Conservation (phyloP, 1,140 invertebrate genomes). For the Hetaerina americana region DNA sequence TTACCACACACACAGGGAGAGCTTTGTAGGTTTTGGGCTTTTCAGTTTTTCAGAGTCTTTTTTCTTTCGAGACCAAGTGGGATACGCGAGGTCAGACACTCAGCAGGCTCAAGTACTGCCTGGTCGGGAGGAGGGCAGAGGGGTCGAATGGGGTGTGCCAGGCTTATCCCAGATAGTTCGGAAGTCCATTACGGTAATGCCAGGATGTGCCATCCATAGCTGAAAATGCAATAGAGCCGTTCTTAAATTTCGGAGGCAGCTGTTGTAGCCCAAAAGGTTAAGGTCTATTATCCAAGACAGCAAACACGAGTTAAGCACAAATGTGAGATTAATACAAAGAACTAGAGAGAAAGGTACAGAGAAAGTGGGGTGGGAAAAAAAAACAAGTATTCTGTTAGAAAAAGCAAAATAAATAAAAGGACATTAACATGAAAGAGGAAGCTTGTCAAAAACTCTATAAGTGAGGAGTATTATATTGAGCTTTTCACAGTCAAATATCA, state of each 20-base stretch:
- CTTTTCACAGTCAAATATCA: not conserved
- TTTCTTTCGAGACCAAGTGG: conserved; percentile 1
- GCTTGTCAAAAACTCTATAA: not conserved
- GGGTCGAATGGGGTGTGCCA: not conserved
- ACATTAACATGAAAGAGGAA: not conserved
- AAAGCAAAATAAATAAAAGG: conserved; percentile 5
- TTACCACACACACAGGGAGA: conserved; percentile 7
- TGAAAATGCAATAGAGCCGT: conserved; percentile 13
- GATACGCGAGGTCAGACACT: not conserved
- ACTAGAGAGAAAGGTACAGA: not conserved
- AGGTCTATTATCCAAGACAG: not conserved
- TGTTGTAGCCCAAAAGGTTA: not conserved
- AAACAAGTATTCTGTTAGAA: no score
- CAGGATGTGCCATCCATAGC: conserved; percentile 15
- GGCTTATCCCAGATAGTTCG: conserved; percentile 17
- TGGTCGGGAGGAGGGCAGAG: not conserved
- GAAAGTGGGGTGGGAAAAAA: no score
- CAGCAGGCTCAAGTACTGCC: not conserved
- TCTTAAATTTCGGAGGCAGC: not conserved
- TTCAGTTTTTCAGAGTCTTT: not conserved
- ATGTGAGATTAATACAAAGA: not conserved
- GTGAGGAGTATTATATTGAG: not conserved
- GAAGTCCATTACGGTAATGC: conserved; percentile 18
- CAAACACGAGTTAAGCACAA: conserved; percentile 1
- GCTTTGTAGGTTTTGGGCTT: not conserved